Evolutionary conservation across 2,797 vertebrate genomes (phyloP).

Genomic region (Loris lydekkerianus): DNA sequence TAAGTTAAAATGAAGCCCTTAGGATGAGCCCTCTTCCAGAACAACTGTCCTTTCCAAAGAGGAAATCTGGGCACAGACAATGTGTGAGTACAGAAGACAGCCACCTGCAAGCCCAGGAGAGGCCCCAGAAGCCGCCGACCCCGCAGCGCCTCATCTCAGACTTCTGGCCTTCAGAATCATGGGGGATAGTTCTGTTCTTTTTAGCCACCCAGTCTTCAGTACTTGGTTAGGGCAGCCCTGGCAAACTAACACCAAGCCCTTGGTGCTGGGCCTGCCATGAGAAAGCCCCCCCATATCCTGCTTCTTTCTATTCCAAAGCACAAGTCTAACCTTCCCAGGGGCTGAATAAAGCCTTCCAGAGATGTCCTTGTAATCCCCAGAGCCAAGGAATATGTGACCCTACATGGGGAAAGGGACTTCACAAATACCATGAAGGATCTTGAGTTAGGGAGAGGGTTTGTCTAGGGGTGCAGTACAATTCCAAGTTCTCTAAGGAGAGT

Average conservation of each 20-base stretch:
- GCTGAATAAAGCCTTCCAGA: background rate
- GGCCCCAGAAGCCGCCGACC: background rate
- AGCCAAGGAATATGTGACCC: background rate
- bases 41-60: background rate
- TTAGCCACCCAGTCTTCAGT: background rate
- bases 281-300: background rate
- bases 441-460: background rate
- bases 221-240: background rate
- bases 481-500: background rate
- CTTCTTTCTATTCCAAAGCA: background rate
- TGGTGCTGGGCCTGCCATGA: background rate
- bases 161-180: background rate
- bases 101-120: background rate
- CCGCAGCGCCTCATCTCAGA: background rate
- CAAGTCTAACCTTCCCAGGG: background rate
- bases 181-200: background rate
- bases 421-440: background rate
- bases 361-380: background rate
- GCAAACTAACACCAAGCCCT: background rate
- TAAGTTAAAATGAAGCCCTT: background rate
- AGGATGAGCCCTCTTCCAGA: background rate
- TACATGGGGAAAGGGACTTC: background rate
- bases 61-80: background rate
- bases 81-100: background rate
- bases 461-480: background rate